Evolutionary conservation across 2,113 vertebrate genomes (phyloP).

Genomic region (Riparia riparia): DNA sequence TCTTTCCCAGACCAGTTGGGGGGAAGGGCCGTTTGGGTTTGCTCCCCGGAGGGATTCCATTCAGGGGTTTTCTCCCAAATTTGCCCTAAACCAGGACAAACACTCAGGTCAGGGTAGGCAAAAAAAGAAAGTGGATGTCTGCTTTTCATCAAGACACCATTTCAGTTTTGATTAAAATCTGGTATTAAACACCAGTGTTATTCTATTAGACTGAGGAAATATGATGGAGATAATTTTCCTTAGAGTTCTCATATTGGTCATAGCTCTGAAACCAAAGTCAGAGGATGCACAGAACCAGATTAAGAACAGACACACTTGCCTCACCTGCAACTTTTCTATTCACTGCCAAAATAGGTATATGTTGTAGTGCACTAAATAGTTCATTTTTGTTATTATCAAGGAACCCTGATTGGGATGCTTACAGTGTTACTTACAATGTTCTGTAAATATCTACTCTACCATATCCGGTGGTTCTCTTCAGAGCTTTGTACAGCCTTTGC

Average conservation of each 20-base stretch:
- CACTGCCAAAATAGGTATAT: background rate
- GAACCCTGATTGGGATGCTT: background rate
- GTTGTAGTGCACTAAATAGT: too few relatives aligned
- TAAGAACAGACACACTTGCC: background rate
- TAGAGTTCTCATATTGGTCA: background rate
- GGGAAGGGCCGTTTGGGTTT: too few relatives aligned
- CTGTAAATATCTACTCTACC: background rate
- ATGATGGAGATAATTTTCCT: background rate
- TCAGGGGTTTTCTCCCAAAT: too few relatives aligned
- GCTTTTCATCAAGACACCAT: background rate
- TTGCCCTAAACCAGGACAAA: too few relatives aligned
- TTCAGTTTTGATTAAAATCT: background rate
- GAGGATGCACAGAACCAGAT: background rate
- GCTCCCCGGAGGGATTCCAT: too few relatives aligned
- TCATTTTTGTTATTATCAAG: too few relatives aligned
- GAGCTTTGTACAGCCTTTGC: background rate
- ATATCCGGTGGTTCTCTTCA: background rate
- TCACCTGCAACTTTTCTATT: background rate
- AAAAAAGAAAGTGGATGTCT: background rate
- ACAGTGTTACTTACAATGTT: background rate
- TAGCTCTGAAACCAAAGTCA: background rate
- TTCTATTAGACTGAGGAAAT: background rate
- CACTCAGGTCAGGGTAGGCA: background rate
- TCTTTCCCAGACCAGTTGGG: too few relatives aligned
- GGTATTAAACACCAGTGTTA: background rate